A percentile compares a stretch with the other conserved stretches of the same genome.
Conservation (phyloP, 2,797 vertebrate genomes). For the Erithacus rubecula region DNA sequence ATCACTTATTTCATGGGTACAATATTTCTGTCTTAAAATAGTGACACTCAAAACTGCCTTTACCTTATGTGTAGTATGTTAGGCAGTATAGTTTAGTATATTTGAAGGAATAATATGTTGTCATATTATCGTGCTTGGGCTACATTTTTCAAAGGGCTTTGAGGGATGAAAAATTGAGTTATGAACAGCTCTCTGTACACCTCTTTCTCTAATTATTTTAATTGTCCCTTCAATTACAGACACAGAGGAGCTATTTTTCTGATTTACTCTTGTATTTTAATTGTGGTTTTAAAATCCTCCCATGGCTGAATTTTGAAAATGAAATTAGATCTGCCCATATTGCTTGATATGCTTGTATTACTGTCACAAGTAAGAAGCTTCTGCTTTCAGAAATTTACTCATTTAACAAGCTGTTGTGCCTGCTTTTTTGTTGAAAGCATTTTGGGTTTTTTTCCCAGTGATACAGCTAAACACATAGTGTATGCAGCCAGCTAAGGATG, state of each 20-base stretch:
- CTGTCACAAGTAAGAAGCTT: not conserved
- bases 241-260: not conserved
- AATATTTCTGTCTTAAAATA: not conserved
- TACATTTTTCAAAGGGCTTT: slow-evolving; percentile 1
- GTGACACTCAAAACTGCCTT: not conserved
- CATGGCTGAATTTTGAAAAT: not conserved
- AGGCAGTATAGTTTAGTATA: not conserved
- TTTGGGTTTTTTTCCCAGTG: not conserved
- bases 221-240: slow-evolving; percentile 1
- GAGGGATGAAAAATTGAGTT: not conserved
- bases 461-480: not conserved
- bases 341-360: not conserved
- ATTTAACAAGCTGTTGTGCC: not conserved
- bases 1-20: not conserved
- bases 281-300: not conserved
- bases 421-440: not conserved
- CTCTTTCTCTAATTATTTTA: slow-evolving; percentile 23
- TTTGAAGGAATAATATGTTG: not conserved
- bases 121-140: not conserved
- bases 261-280: slow-evolving; percentile 20
- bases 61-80: not conserved
- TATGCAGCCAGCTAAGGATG: not conserved
- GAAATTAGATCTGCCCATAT: not conserved
- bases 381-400: not conserved
- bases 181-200: not conserved